These are phyloP conservation scores for Ectemnius continuus DNA, from an alignment of 2,888 invertebrate species.

Conservation along the genomic window DNA sequence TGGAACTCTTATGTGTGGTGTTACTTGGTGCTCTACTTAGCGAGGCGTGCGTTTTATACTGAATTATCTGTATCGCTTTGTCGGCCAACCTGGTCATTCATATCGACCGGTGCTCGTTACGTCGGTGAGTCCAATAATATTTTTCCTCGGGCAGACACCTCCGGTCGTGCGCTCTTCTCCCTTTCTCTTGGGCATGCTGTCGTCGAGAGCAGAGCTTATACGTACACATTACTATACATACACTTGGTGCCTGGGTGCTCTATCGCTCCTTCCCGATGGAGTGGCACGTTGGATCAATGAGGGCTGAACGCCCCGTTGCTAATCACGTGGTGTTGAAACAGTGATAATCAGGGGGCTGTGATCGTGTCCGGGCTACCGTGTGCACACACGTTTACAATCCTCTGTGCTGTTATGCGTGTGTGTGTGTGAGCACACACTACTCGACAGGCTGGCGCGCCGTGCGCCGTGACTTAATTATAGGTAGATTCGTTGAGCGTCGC, in stretches of 20 bases:
- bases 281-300: slow-evolving; percentile 53
- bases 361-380: slow-evolving; percentile 8
- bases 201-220: no score
- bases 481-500: background rate
- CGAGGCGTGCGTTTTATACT: slow-evolving; percentile 18
- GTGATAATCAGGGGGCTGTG: slow-evolving; percentile 37
- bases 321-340: slow-evolving; percentile 51
- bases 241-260: slow-evolving; percentile 2
- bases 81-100: slow-evolving; percentile 5
- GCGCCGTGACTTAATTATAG: slow-evolving; percentile 10
- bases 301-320: slow-evolving; percentile 43
- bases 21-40: slow-evolving; percentile 15
- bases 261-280: slow-evolving; percentile 17
- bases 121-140: slow-evolving; percentile 22
- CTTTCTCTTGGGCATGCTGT: no score
- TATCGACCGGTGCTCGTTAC: slow-evolving; percentile 22
- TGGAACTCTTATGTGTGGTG: background rate
- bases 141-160: background rate
- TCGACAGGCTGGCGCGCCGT: background rate
- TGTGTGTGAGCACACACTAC: background rate
- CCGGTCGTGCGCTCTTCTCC: background rate
- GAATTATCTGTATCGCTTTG: slow-evolving; percentile 31
- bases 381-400: background rate
- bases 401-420: background rate
- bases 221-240: no score